Percentiles rank a stretch among this genome's conserved stretches.
Conservation (phyloP, 2,113 vertebrate genomes). For the Eira barbara region DNA sequence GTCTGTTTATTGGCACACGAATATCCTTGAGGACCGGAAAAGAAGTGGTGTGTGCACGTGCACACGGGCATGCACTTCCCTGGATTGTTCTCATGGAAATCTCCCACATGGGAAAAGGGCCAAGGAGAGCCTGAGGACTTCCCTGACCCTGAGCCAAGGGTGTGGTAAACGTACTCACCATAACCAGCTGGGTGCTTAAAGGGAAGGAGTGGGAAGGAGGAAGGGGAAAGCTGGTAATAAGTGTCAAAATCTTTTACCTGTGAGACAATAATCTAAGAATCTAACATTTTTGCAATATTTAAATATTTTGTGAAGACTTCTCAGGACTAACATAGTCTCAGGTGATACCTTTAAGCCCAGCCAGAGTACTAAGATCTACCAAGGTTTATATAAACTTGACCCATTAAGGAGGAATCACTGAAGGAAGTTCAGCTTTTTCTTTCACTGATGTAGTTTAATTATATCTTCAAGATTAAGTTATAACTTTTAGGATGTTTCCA, state of each 20-base stretch:
- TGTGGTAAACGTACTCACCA: not conserved
- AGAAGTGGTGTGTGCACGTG: not conserved
- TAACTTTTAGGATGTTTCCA: not conserved
- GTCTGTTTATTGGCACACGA: constrained; percentile 31
- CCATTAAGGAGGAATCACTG: not conserved
- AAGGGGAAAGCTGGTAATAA: not conserved
- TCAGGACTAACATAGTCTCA: not conserved
- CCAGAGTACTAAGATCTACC: not conserved
- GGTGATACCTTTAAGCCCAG: not conserved
- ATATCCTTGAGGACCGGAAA: constrained; percentile 53
- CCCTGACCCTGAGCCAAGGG: constrained; percentile 66
- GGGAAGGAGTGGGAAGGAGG: not conserved
- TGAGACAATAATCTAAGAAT: constrained; percentile 5
- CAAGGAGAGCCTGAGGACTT: constrained; percentile 74
- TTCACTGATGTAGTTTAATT: not conserved
- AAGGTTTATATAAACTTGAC: not conserved
- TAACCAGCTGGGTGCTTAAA: not conserved
- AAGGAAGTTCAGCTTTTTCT: not conserved
- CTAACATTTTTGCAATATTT: not conserved
- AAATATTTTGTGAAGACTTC: not conserved
- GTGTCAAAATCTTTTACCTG: not conserved
- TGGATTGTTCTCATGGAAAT: constrained; percentile 73
- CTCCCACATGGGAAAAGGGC: constrained; percentile 55
- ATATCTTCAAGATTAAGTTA: not conserved
- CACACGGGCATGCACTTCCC: constrained; percentile 39